A percentile compares a stretch with the other conserved stretches of the same genome.
Conservation (phyloP, 2,888 invertebrate species). For the Megastigmus dorsalis region DNA sequence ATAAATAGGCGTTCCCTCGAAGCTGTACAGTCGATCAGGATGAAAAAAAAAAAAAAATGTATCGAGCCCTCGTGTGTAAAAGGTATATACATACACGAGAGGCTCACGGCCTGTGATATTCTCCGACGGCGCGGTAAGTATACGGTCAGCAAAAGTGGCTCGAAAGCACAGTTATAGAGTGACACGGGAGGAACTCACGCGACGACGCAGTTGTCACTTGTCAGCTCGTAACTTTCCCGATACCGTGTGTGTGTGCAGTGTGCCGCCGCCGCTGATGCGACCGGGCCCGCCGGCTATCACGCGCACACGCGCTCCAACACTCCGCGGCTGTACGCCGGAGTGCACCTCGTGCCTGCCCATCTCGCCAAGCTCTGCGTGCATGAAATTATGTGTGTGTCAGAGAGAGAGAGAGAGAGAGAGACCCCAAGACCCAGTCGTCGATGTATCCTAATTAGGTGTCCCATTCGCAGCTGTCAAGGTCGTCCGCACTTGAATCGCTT, state of each 20-base stretch:
- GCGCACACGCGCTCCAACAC: background rate
- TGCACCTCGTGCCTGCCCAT: too few species aligned
- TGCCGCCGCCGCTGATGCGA: too few species aligned
- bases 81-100: too few species aligned
- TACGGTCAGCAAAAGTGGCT: too few species aligned
- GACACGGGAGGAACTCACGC: slow-evolving; percentile 14
- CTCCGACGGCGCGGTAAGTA: too few species aligned
- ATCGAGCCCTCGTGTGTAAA: slow-evolving; percentile 3
- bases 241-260: too few species aligned
- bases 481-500: slow-evolving; percentile 10
- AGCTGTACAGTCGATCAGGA: background rate
- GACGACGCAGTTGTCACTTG: slow-evolving; percentile 45
- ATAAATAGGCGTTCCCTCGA: too few species aligned
- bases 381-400: slow-evolving; percentile 6
- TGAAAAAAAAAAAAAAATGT: background rate
- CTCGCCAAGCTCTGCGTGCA: slow-evolving; percentile 22
- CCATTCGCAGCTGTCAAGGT: slow-evolving; percentile 14
- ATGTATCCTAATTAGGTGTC: slow-evolving; percentile 47
- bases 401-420: too few species aligned
- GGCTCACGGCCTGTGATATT: too few species aligned
- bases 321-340: too few species aligned
- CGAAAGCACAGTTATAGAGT: slow-evolving; percentile 25
- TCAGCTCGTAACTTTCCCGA: slow-evolving; percentile 41
- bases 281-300: slow-evolving; percentile 34
- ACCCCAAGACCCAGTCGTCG: background rate